phyloP scores from a whole-genome alignment of 2,888 invertebrate genomes.

The Shargacucullia verbasci region DNA sequence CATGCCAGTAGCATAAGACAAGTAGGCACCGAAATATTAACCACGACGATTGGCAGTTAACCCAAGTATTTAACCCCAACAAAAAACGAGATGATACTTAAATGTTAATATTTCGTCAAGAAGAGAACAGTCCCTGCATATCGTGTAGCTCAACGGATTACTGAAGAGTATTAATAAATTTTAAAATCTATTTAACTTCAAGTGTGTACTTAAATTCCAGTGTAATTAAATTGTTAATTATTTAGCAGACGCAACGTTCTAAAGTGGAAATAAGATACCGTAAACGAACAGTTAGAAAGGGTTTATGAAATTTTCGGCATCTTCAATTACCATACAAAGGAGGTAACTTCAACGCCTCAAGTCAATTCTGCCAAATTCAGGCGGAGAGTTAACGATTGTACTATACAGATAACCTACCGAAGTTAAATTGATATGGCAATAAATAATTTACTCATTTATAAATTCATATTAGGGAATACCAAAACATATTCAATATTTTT shows the following conservation, averaged over 20 bases:
- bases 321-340: slow-evolving; percentile 43
- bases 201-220: slow-evolving; percentile 37
- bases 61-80: too few relatives aligned
- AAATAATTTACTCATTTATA: too few relatives aligned
- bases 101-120: slow-evolving; percentile 9
- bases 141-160: slow-evolving; percentile 30
- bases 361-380: slow-evolving; percentile 6
- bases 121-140: slow-evolving; percentile 2
- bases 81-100: too few relatives aligned
- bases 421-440: too few relatives aligned
- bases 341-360: slow-evolving; percentile 9
- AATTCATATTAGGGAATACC: too few relatives aligned
- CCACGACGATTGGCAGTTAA: too few relatives aligned
- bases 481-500: too few relatives aligned
- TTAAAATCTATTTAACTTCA: slow-evolving; percentile 27
- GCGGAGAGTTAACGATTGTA: not conserved
- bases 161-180: slow-evolving; percentile 34
- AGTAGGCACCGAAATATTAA: not conserved
- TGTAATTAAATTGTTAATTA: slow-evolving; percentile 49
- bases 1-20: not conserved
- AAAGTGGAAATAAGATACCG: slow-evolving; percentile 37
- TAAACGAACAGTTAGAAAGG: slow-evolving; percentile 34
- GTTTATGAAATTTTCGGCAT: slow-evolving; percentile 50
- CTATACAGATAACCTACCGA: too few relatives aligned
- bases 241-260: slow-evolving; percentile 33